Percentiles rank a stretch among this genome's conserved stretches.
Conservation (phyloP, 2,113 vertebrate genomes). For the Eublepharis macularius region DNA sequence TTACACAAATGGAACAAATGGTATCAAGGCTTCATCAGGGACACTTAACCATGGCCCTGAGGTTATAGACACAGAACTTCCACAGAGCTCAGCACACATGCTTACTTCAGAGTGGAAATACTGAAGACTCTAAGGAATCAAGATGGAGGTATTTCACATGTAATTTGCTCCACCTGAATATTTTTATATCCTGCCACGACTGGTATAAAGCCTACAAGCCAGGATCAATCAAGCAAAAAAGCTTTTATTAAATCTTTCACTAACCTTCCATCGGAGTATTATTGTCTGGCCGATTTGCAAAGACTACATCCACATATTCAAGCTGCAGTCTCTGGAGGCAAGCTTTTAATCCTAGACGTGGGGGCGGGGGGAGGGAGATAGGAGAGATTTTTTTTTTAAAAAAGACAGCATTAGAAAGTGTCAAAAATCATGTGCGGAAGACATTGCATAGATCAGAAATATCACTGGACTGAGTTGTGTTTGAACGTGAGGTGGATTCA, state of each 20-base stretch:
- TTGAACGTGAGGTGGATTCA: fast-evolving
- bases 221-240: not conserved
- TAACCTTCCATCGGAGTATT: slow-evolving; percentile 99
- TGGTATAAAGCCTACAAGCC: not conserved
- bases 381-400: not conserved
- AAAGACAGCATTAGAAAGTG: not conserved
- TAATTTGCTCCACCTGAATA: not conserved
- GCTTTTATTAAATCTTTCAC: slow-evolving; percentile 46
- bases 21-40: fast-evolving
- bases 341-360: slow-evolving; percentile 88
- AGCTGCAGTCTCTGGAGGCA: slow-evolving; percentile 96
- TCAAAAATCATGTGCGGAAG: not conserved
- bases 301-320: slow-evolving; percentile 97
- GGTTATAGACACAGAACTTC: not conserved
- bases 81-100: not conserved
- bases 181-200: slow-evolving; percentile 13
- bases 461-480: fast-evolving
- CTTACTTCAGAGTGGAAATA: not conserved
- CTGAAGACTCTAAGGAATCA: fast-evolving
- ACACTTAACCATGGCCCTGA: not conserved
- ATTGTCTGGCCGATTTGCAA: slow-evolving; percentile 94
- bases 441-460: not conserved
- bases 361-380: too few species aligned
- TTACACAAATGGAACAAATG: not conserved
- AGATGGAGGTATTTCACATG: not conserved